Percentiles rank a stretch among this genome's conserved stretches.
phyloP scores from a whole-genome alignment of 2,113 vertebrate genomes.

The Fregata magnificens region DNA sequence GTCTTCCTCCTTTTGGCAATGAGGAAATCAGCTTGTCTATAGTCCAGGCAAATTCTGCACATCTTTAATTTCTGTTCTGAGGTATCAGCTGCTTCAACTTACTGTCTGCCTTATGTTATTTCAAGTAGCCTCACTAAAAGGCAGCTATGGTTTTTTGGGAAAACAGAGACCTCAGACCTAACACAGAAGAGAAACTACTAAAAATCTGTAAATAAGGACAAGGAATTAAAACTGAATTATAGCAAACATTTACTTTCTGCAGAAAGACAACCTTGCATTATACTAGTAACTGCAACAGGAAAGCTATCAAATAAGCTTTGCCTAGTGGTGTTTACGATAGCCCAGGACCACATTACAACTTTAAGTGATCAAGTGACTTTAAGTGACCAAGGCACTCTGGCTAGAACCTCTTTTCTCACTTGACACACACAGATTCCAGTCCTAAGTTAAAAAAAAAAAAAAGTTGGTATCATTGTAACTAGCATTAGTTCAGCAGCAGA shows the following conservation, averaged over 20 bases:
- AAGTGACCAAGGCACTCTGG: background rate
- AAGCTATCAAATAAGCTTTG: background rate
- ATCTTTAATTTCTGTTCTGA: background rate
- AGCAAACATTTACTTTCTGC: background rate
- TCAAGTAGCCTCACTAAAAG: background rate
- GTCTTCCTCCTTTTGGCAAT: background rate
- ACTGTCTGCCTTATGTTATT: background rate
- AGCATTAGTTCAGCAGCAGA: background rate
- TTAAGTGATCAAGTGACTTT: background rate
- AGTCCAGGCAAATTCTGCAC: background rate
- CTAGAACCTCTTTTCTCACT: background rate
- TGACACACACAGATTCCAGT: background rate
- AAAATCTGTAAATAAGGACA: background rate
- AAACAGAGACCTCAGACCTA: background rate
- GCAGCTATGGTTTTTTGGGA: background rate
- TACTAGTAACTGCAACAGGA: background rate
- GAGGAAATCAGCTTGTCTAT: background rate
- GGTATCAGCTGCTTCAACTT: background rate
- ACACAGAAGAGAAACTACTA: background rate
- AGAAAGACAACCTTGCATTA: background rate
- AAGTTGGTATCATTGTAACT: background rate
- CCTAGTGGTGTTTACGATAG: background rate
- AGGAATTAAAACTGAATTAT: background rate
- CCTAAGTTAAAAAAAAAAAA: background rate
- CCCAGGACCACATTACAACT: background rate